A percentile compares a stretch with the other conserved stretches of the same genome.
Conservation (phyloP, 2,797 vertebrate genomes). For the Pseudochirops corinnae region DNA sequence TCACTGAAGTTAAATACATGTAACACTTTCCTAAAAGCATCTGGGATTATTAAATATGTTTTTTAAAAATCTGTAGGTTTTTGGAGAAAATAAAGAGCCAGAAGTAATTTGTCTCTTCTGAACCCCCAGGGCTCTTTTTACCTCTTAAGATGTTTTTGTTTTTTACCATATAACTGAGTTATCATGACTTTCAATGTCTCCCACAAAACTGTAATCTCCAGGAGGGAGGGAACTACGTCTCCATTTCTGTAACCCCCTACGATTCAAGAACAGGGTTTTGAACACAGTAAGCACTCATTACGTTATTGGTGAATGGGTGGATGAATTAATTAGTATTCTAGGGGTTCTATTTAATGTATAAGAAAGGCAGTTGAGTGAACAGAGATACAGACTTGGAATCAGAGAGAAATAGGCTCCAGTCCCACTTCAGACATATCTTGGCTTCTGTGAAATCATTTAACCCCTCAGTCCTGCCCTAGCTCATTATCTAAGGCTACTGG, state of each 20-base stretch:
- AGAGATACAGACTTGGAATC: not conserved
- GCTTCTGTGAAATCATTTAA: not conserved
- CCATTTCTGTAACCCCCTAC: not conserved
- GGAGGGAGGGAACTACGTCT: not conserved
- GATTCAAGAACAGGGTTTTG: not conserved
- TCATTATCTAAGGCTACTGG: not conserved
- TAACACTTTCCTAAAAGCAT: slow-evolving; percentile 40
- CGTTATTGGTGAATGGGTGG: not conserved
- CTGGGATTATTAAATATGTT: slow-evolving; percentile 9
- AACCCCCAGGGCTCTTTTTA: not conserved
- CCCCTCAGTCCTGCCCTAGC: not conserved
- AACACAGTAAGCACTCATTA: not conserved
- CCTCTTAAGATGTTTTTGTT: not conserved
- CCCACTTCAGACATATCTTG: not conserved
- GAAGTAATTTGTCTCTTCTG: not conserved
- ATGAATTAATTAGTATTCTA: not conserved
- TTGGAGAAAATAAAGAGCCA: not conserved
- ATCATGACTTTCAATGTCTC: not conserved
- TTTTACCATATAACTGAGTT: not conserved
- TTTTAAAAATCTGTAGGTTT: slow-evolving; percentile 8
- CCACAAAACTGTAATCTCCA: not conserved
- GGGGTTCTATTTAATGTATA: not conserved
- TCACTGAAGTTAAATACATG: slow-evolving; percentile 37
- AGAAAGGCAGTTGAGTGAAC: not conserved
- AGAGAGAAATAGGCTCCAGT: not conserved